Conservation (phyloP, 2,113 vertebrate species). For the Dipodomys stephensi region DNA sequence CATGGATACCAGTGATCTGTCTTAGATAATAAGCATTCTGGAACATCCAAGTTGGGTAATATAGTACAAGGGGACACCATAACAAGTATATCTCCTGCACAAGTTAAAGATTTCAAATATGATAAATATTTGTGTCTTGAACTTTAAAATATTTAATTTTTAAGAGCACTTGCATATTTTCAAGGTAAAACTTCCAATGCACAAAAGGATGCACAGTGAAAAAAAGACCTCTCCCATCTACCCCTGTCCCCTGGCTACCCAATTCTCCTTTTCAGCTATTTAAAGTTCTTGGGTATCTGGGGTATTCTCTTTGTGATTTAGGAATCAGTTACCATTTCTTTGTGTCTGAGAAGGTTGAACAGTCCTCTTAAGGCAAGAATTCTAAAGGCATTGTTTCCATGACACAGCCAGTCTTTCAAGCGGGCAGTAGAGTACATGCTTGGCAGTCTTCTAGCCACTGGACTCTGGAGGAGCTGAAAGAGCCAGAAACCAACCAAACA, state of each 20-base stretch:
- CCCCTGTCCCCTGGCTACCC: background rate
- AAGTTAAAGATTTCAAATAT: constrained; percentile 27
- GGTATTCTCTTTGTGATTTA: constrained; percentile 20
- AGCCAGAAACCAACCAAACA: constrained; percentile 50
- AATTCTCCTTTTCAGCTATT: background rate
- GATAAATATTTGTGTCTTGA: background rate
- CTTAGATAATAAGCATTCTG: background rate
- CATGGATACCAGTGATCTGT: background rate
- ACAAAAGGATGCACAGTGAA: background rate
- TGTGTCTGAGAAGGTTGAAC: constrained; percentile 20
- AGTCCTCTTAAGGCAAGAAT: constrained; percentile 71
- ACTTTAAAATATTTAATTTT: constrained; percentile 11
- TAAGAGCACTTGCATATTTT: background rate
- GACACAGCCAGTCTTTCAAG: constrained; percentile 70
- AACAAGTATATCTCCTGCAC: background rate
- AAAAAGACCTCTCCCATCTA: background rate
- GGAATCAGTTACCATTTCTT: constrained; percentile 61
- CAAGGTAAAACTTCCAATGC: constrained; percentile 9
- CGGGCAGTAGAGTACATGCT: constrained; percentile 57
- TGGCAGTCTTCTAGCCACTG: constrained; percentile 73
- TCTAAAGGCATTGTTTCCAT: constrained; percentile 65
- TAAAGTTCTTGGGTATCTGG: constrained; percentile 8
- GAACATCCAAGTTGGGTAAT: background rate
- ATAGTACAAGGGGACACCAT: background rate
- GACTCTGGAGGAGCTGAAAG: constrained; percentile 80